Evolutionary conservation across 2,113 vertebrate species (phyloP).

Genomic region (Podarcis muralis): DNA sequence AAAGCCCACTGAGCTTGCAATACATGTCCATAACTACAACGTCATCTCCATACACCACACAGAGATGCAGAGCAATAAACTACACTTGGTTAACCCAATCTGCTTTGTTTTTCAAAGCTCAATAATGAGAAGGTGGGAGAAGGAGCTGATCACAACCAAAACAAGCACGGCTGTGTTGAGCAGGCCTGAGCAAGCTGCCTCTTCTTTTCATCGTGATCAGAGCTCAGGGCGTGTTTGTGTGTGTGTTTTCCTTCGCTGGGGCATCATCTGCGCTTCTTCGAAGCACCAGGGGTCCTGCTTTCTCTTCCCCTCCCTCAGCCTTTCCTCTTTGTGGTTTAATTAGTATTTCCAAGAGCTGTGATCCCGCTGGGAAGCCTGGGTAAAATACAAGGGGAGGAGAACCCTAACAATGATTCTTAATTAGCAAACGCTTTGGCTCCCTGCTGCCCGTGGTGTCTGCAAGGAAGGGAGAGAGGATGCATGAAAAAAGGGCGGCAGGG

Average conservation of each 20-base stretch:
- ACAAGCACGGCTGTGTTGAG: rapidly evolving
- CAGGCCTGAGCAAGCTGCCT: rapidly evolving
- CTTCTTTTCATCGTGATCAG: background rate
- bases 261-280: rapidly evolving
- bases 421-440: conserved; percentile 33
- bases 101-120: background rate
- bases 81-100: conserved; percentile 31
- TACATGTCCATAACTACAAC: conserved; percentile 50
- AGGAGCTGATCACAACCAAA: too few species aligned
- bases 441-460: background rate
- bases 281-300: background rate
- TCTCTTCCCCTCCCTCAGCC: conserved; percentile 40
- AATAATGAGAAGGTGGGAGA: background rate
- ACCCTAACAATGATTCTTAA: conserved; percentile 69
- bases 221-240: background rate
- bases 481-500: background rate
- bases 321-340: conserved; percentile 69
- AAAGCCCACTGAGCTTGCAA: conserved; percentile 35
- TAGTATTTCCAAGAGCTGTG: conserved; percentile 69
- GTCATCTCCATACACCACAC: conserved; percentile 9
- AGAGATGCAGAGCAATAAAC: conserved; percentile 36
- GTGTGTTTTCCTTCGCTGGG: background rate
- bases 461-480: background rate
- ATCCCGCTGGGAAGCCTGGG: conserved; percentile 61
- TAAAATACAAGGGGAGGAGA: conserved; percentile 57